phyloP scores from a whole-genome alignment of 2,113 vertebrate genomes.

The Arvicanthis niloticus region DNA sequence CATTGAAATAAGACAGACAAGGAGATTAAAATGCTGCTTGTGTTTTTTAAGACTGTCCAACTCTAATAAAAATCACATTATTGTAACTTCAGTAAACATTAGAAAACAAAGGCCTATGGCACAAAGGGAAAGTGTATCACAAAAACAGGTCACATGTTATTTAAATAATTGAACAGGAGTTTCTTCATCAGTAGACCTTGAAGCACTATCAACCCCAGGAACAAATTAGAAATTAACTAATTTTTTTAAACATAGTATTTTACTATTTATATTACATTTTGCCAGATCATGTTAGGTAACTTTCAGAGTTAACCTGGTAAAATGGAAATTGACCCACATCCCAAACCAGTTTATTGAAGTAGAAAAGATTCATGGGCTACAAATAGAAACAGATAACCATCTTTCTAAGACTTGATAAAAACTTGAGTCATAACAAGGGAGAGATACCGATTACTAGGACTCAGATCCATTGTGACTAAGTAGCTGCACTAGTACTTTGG shows the following conservation, averaged over 20 bases:
- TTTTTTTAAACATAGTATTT: background rate
- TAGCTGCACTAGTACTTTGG: background rate
- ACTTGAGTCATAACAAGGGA: background rate
- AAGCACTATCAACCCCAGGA: background rate
- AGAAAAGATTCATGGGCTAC: background rate
- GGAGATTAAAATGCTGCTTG: background rate
- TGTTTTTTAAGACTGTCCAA: background rate
- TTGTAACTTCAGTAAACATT: background rate
- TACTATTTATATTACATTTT: background rate
- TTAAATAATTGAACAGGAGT: background rate
- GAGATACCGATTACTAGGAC: background rate
- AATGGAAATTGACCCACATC: background rate
- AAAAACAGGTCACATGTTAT: background rate
- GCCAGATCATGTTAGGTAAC: background rate
- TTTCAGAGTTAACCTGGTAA: background rate
- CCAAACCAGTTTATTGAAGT: background rate
- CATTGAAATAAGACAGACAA: background rate
- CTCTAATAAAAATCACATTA: constrained; percentile 5
- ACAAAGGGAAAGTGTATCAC: background rate
- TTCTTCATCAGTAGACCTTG: background rate
- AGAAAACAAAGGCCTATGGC: background rate
- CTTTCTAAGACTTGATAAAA: background rate
- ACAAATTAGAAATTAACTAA: background rate
- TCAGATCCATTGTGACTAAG: background rate
- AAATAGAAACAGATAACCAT: background rate